Evolutionary conservation across 2,888 invertebrate species (phyloP).

Genomic region (Lymantria monacha): DNA sequence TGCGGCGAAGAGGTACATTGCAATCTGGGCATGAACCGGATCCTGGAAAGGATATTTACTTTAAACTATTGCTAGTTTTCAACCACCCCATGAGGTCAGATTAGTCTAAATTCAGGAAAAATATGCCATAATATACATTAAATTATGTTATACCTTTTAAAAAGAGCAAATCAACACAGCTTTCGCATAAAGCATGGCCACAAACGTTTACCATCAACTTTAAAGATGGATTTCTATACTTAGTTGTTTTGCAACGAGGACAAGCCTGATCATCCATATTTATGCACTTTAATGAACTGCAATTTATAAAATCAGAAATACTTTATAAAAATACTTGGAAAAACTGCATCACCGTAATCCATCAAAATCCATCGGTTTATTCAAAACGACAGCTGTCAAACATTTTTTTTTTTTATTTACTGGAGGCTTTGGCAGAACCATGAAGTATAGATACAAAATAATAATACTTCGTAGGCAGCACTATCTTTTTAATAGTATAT

Average conservation of each 20-base stretch:
- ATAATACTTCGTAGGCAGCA: too few species aligned
- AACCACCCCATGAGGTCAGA: too few species aligned
- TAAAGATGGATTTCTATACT: conserved; percentile 97
- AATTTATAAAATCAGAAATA: too few species aligned
- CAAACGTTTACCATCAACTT: conserved; percentile 99
- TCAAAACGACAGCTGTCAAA: too few species aligned
- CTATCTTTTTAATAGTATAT: too few species aligned
- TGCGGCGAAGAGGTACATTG: conserved; percentile 91
- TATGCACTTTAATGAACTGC: not conserved
- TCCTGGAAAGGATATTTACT: conserved; percentile 71
- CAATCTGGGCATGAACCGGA: conserved; percentile 98
- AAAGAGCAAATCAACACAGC: conserved; percentile 97
- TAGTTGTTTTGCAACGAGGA: conserved; percentile 97
- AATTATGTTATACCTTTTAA: conserved; percentile 91
- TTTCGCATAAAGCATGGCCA: conserved; percentile 98
- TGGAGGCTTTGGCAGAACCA: too few species aligned
- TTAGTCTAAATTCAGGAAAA: too few species aligned
- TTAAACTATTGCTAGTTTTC: not conserved
- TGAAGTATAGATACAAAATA: too few species aligned
- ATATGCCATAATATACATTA: too few species aligned
- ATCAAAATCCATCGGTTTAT: not conserved
- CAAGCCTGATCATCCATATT: conserved; percentile 92
- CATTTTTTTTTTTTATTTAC: too few species aligned
- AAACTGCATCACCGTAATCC: not conserved
- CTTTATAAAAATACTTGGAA: too few species aligned